Evolutionary conservation across 2,888 invertebrate genomes (phyloP), one percentile per base, ranked within the genome.

Genomic region (Leptodirus hochenwartii): DNA sequence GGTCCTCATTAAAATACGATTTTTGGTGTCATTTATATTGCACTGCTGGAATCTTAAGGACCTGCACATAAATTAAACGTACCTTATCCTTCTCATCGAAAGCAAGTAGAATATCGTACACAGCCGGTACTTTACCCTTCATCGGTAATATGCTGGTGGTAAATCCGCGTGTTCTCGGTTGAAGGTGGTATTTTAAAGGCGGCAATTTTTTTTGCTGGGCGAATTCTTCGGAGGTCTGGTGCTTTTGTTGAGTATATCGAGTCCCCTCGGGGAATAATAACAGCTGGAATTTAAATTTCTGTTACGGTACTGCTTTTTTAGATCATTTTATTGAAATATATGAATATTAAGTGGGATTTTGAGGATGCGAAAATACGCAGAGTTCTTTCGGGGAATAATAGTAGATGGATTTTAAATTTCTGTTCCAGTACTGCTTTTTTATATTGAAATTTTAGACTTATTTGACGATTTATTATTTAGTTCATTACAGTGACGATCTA

Each of bases 141-240:
- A 93, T 68, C 40, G 77, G 69, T 31, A 77, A 74, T 43, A 90
- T 59, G 50, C 87, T 87, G 30, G 84, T 76, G 1, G 75, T 76
- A 50, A 95, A 95, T 2, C 95, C 95, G 56, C 79, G 80, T n/a
- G 91, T 85, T 36, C 93, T 67, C n/a, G 95, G 93, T 15, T 85
- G 74, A 27, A 95, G 63, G 50, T 91, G 90, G 50, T 93, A 76
- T 47, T 88, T 85, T 15, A 93, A 61, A 39, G 71, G 61, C 0
- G 85, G 77, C 43, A 91, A 66, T 39, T 84, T 84, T 46, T 82
- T 81, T 43, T 85, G 76, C 44, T 66, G 64, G 1, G 91, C 88
- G 51, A 91, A 87, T 47, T 81, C 78, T 44, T 84, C 60, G 33
- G 90, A 87, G 1, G 79, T 79, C 54, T 76, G 72, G 46, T 87